Conservation (phyloP, 64 coral and sea anemone genomes). For the Cladopsammia gracilis region DNA sequence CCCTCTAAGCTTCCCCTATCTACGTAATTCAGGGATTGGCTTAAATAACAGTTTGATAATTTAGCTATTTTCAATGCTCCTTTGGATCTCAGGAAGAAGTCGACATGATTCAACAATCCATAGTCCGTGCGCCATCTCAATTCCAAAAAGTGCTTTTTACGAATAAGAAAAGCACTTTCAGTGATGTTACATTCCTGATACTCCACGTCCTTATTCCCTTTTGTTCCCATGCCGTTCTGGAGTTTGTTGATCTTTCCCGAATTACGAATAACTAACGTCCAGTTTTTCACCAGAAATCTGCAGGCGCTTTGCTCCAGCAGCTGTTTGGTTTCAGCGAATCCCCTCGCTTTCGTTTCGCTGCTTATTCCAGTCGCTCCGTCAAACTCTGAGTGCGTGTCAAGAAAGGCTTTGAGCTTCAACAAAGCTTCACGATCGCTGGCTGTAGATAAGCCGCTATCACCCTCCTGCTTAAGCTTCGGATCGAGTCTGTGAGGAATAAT, state of each 20-base stretch:
- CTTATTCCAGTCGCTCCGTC: constrained; percentile 50
- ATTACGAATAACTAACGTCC: constrained; percentile 63
- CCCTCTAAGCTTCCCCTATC: constrained; percentile 30
- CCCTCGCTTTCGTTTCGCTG: not conserved
- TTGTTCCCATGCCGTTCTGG: no score
- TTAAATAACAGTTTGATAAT: constrained; percentile 31
- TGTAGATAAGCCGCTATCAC: not conserved
- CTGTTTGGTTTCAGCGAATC: not conserved
- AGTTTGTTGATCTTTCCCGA: constrained; percentile 15
- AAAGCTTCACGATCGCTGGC: constrained; percentile 27
- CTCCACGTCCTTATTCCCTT: not conserved
- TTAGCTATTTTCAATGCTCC: constrained; percentile 63
- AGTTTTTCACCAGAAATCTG: constrained; percentile 25
- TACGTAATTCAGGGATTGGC: constrained; percentile 31
- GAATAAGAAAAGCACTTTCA: constrained; percentile 63
- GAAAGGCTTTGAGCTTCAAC: constrained; percentile 11
- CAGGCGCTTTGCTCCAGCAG: constrained; percentile 44
- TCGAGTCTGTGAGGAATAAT: constrained; percentile 55
- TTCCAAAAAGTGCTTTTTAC: constrained; percentile 47
- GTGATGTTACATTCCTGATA: constrained; percentile 51
- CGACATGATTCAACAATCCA: constrained; percentile 36
- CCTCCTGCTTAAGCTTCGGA: not conserved
- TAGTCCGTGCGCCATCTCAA: constrained; percentile 52
- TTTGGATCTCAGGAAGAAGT: constrained; percentile 73
- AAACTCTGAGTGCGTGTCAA: constrained; percentile 46